phyloP scores from a whole-genome alignment of 2,113 vertebrate genomes.

The Sapajus apella region DNA sequence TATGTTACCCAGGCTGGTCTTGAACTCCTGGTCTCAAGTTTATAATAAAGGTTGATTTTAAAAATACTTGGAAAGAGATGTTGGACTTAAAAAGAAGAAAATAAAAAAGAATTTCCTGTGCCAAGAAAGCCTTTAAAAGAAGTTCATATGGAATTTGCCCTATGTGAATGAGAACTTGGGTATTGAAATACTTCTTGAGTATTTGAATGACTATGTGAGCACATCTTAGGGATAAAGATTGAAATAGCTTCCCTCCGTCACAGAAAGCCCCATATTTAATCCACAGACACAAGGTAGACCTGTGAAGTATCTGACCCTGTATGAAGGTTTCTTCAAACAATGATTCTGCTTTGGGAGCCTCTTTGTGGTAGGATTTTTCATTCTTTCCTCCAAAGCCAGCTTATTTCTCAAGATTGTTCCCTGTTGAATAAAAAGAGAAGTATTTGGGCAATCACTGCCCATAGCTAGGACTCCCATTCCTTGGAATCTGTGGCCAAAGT shows the following conservation, averaged over 20 bases:
- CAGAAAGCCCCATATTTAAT: not conserved
- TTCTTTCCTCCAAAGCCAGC: not conserved
- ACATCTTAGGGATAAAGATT: not conserved
- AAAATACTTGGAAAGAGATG: not conserved
- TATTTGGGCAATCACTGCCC: not conserved
- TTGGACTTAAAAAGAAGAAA: not conserved
- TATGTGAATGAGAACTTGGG: not conserved
- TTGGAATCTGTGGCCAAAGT: not conserved
- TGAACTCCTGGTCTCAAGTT: no score
- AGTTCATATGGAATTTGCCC: not conserved
- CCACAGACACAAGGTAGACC: not conserved
- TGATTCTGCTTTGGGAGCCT: not conserved
- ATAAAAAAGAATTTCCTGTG: not conserved
- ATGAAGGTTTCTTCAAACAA: not conserved
- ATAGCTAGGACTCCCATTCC: not conserved
- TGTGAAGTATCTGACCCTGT: not conserved
- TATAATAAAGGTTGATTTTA: not conserved
- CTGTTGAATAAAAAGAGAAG: not conserved
- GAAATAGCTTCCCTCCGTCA: not conserved
- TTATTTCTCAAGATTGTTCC: not conserved
- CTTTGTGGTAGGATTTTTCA: not conserved
- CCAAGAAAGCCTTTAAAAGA: not conserved
- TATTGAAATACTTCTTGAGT: not conserved
- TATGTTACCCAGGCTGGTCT: no score
- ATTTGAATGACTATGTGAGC: not conserved